Evolutionary conservation across 2,113 vertebrate species (phyloP).

Genomic region (Polypterus bichir): DNA sequence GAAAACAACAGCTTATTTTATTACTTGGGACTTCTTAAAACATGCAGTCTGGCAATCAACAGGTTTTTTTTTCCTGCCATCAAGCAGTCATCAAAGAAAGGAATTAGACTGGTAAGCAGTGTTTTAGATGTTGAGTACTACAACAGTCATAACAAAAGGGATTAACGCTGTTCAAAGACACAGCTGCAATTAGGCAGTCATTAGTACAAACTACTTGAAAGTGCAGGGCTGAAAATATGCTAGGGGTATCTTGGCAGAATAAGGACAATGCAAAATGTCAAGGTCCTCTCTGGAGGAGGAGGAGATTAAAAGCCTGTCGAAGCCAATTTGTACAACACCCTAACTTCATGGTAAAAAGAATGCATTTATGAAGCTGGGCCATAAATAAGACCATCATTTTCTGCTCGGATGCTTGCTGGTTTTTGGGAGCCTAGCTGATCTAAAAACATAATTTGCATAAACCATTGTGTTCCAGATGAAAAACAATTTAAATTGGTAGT

Average conservation of each 20-base stretch:
- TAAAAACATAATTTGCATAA: too few species aligned
- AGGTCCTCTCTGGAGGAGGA: neutral
- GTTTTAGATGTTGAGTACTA: neutral
- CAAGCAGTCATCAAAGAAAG: conserved; percentile 8
- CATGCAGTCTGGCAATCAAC: too few species aligned
- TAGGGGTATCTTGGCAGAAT: too few species aligned
- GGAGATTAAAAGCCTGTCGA: neutral
- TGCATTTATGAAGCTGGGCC: too few species aligned
- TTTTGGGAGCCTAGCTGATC: too few species aligned
- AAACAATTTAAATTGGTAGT: too few species aligned
- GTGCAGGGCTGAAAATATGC: too few species aligned
- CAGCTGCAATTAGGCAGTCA: conserved; percentile 2
- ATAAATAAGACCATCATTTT: too few species aligned
- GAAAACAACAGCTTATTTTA: too few species aligned
- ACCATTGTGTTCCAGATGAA: too few species aligned
- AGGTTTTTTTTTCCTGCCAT: neutral
- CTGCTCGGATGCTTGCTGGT: too few species aligned
- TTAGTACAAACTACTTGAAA: neutral
- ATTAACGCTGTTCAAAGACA: neutral
- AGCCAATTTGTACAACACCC: neutral
- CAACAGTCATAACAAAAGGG: neutral
- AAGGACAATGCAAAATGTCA: neutral
- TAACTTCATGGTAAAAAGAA: neutral
- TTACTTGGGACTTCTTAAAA: too few species aligned
- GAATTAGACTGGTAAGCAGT: neutral